Base-by-base conservation (phyloP, 37 sponge, comb jelly and placozoan genomes). In the Agelas oroides region DNA sequence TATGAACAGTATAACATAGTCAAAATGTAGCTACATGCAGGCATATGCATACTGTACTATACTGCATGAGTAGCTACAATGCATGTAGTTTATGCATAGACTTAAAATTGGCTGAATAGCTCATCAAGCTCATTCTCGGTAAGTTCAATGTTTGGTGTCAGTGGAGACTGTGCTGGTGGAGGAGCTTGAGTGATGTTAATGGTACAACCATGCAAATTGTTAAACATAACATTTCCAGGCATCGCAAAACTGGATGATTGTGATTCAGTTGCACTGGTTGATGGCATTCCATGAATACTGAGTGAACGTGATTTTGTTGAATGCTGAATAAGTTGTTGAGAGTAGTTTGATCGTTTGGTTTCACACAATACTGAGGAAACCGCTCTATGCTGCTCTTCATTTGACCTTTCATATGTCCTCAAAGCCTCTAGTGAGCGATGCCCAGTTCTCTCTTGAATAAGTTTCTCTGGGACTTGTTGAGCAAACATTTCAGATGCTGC, bases 341-440 rank as follows among this genome's bases (percentile, higher is more conserved):
- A 56, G 18, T 56, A 56, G 18, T 15, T 56, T 18, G 18, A 19
- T 56, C 58, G 17, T 56, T 15, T 15, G 58, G 58, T 56, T 15
- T 56, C 18, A 18, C 17, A 56, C 17, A 56, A 18, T 18, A 56
- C 15, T 15, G 58, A 56, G 17, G 58, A 56, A 19, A 18, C 58
- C 17, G 58, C 58, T 56, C 18, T 56, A 56, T 56, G 71, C 34
- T 70, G 71, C 8, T 15, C 34, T 70, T 28, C 71, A 46, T 41
- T 53, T 24, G 75, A 53, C 16, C 75, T 25, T 32, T 74, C 75
- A 53, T 74, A 74, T 5, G 31, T n/a, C 21, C 55, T 54, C 30
- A 74, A 53, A 18, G 55, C 54, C 2, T 74, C 56, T 3, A 74
- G 32, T 74, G 75, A 74, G 23, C 21, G 53, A 19, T 53, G n/a